Base-by-base conservation (phyloP, 2,797 vertebrate genomes). In the Taenioides sp. region DNA sequence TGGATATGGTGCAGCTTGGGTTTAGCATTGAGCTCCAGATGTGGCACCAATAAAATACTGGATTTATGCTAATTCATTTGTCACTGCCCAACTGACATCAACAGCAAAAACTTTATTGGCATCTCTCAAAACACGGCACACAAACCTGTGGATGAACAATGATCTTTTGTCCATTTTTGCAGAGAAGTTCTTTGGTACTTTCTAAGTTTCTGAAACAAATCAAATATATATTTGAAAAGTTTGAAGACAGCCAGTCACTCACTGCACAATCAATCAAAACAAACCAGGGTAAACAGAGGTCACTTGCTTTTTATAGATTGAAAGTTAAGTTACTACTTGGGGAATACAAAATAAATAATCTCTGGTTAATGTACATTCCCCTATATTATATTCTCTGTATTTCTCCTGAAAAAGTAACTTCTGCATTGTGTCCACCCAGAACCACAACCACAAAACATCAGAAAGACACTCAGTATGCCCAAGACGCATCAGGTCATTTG, bases 1-100 rank as follows among this genome's bases (percentile, higher is more conserved):
- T 73, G 43, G 60, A 68, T 87, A 67, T 76, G 27, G 47, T 73
- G 55, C 37, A 31, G 47, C 70, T 65, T 73, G 55, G 50, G 49
- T 72, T 34, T 22, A 72, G 62, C 22, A 52, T 40, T 25, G 20
- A 50, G 57, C 58, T 63, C 54, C 59, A 66, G 58, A 57, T 61
- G 43, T 52, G 60, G 59, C 47, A 25, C 25, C n/a, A 69, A 67
- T 58, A 60, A 34, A 62, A 62, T 37, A 37, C 14, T 50, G 60
- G 10, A 0, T 73, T 74, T 57, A 73, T 74, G 37, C 65, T 67
- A 52, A 69, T 0, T 52, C 67, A 22, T n/a, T 47, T 28, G 59
- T 63, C 66, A 58, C 27, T 71, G 60, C 22, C 23, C 61, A 7
- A 74, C 23, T 73, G 43, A 58, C 47, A 63, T 16, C 22, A 47